Percentiles rank a stretch among this genome's conserved stretches.
Evolutionary conservation across 2,797 vertebrate species (phyloP).

Genomic region (Diplodus puntazzo): DNA sequence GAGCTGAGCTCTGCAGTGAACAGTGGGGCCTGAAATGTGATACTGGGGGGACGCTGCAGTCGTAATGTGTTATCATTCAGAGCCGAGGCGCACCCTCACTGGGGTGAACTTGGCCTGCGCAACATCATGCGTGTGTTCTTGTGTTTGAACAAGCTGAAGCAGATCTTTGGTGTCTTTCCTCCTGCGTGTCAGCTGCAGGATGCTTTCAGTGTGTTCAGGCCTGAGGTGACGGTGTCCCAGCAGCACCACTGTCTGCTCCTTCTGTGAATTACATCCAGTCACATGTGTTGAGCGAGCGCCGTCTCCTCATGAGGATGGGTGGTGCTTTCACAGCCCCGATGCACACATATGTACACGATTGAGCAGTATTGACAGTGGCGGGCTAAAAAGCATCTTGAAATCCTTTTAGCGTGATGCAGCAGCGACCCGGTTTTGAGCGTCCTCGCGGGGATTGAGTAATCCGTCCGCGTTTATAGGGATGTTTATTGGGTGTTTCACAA

Average conservation of each 20-base stretch:
- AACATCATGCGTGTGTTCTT: background rate
- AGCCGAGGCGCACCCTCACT: slow-evolving; percentile 41
- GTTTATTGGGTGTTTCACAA: slow-evolving; percentile 7
- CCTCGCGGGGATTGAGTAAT: background rate
- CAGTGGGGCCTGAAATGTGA: slow-evolving; percentile 24
- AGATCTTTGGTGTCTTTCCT: background rate
- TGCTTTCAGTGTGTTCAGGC: background rate
- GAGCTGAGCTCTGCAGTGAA: slow-evolving; percentile 11
- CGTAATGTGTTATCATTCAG: slow-evolving; percentile 44
- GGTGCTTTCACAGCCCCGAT: slow-evolving; percentile 12
- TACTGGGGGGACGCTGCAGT: slow-evolving; percentile 26
- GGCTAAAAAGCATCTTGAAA: background rate
- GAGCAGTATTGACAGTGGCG: background rate
- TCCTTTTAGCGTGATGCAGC: background rate
- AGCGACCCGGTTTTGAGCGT: background rate
- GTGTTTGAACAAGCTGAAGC: background rate
- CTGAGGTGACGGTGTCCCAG: background rate
- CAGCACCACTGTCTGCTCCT: slow-evolving; percentile 50
- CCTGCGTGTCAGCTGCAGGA: background rate
- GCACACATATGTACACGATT: background rate
- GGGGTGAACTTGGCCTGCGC: background rate
- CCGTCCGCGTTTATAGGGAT: background rate
- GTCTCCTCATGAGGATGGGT: slow-evolving; percentile 1
- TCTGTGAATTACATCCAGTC: slow-evolving; percentile 50
- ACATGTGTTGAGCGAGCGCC: background rate